Percentiles rank a stretch among this genome's conserved stretches.
phyloP scores from a whole-genome alignment of 1,140 invertebrate genomes.

The Sminthurinus signatus region DNA sequence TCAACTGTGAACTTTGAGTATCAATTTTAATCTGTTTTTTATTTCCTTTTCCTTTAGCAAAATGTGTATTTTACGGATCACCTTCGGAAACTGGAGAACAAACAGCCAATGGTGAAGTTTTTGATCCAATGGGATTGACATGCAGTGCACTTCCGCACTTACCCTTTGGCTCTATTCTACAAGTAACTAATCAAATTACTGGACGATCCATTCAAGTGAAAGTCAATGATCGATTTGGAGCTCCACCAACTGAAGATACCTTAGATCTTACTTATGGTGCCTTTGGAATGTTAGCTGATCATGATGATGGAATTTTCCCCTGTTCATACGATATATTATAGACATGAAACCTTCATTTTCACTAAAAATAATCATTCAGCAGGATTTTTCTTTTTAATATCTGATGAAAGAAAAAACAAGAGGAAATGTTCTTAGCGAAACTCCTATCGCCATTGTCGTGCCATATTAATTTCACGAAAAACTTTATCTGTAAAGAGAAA shows the following conservation, averaged over 20 bases:
- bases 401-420: too few relatives aligned
- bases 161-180: constrained; percentile 26
- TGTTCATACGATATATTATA: constrained; percentile 3
- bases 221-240: constrained; percentile 28
- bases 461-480: too few relatives aligned
- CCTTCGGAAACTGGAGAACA: constrained; percentile 27
- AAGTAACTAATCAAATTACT: constrained; percentile 18
- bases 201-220: constrained; percentile 23
- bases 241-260: constrained; percentile 19
- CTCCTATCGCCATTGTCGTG: too few relatives aligned
- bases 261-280: constrained; percentile 31
- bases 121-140: constrained; percentile 25
- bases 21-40: too few relatives aligned
- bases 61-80: constrained; percentile 32
- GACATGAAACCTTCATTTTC: too few relatives aligned
- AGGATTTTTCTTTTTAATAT: too few relatives aligned
- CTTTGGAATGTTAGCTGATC: constrained; percentile 19
- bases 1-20: too few relatives aligned
- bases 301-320: constrained; percentile 13
- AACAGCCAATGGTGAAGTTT: constrained; percentile 26
- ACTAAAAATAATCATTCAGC: too few relatives aligned
- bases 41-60: neutral
- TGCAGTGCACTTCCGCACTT: constrained; percentile 17
- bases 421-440: too few relatives aligned
- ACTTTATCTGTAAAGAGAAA: too few relatives aligned